A percentile compares a stretch with the other conserved stretches of the same genome.
Conservation (phyloP, 1,140 invertebrate species). For the Caenorhabditis tropicalis region DNA sequence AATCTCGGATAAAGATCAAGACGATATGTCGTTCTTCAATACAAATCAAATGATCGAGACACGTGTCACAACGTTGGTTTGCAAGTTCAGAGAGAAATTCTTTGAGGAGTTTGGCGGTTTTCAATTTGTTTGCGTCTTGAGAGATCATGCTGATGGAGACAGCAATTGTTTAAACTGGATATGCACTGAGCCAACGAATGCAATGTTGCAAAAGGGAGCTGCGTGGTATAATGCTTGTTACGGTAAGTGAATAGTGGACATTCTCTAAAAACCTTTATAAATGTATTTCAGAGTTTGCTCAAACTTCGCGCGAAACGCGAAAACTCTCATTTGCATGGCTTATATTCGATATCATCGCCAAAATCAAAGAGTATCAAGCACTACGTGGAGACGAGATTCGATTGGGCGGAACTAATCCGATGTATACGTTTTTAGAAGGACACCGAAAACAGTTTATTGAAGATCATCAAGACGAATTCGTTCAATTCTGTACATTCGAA, state of each 20-base stretch:
- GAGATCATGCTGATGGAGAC: not conserved
- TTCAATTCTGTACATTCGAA: not conserved
- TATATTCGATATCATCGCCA: constrained; percentile 35
- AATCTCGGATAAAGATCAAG: constrained; percentile 52
- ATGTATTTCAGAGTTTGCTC: constrained; percentile 4
- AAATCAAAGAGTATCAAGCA: not conserved
- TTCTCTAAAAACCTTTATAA: not conserved
- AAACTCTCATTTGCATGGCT: constrained; percentile 51
- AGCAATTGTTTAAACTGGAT: not conserved
- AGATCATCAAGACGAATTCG: not conserved
- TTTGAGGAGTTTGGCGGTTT: constrained; percentile 50
- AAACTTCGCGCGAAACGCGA: not conserved
- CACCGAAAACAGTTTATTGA: constrained; percentile 1
- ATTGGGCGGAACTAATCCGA: not conserved
- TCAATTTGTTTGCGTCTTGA: too few relatives aligned
- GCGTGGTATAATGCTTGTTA: constrained; percentile 55
- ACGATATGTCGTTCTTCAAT: constrained; percentile 53
- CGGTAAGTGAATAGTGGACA: not conserved
- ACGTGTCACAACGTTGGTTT: constrained; percentile 33
- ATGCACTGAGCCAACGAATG: not conserved
- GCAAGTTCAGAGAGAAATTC: constrained; percentile 42
- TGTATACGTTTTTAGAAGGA: constrained; percentile 16
- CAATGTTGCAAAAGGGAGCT: constrained; percentile 47
- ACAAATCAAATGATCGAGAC: constrained; percentile 56
- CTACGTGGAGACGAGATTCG: not conserved